phyloP scores from a whole-genome alignment of 2,797 vertebrate species.

The Poecilia picta region DNA sequence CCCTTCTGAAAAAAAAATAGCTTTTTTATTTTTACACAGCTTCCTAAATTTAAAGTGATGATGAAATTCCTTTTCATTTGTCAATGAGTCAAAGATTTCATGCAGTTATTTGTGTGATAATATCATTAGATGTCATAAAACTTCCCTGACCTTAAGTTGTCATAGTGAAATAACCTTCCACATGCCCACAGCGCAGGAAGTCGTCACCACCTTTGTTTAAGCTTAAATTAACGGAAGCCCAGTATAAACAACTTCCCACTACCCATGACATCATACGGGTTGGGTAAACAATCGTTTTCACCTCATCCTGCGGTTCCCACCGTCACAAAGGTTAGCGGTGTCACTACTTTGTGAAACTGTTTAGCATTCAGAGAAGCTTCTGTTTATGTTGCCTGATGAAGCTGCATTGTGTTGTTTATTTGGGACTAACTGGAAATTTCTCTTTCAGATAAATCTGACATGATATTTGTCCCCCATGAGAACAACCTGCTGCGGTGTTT shows the following conservation, averaged over 20 bases:
- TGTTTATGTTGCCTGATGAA: not conserved
- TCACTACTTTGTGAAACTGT: constrained; percentile 16
- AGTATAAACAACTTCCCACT: constrained; percentile 28
- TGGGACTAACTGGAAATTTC: constrained; percentile 28
- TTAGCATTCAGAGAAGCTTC: not conserved
- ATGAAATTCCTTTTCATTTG: not conserved
- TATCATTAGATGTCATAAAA: not conserved
- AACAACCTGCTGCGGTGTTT: constrained; percentile 10
- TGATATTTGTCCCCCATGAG: constrained; percentile 35
- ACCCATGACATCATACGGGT: constrained; percentile 12
- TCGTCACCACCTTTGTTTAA: constrained; percentile 7
- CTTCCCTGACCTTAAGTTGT: not conserved
- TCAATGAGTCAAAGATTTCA: not conserved
- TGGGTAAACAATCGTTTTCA: not conserved
- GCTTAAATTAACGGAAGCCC: constrained; percentile 8
- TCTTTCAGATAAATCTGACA: constrained; percentile 32
- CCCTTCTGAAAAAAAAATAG: not conserved
- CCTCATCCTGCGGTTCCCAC: not conserved
- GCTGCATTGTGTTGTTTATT: not conserved
- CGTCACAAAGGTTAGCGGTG: not conserved
- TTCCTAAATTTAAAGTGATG: not conserved
- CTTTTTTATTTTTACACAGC: not conserved
- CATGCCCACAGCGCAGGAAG: constrained; percentile 5
- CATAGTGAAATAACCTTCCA: not conserved
- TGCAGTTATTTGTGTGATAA: not conserved